These are phyloP conservation scores for Maniola hyperantus DNA, from an alignment of 2,888 invertebrate genomes.

Conservation along the genomic window DNA sequence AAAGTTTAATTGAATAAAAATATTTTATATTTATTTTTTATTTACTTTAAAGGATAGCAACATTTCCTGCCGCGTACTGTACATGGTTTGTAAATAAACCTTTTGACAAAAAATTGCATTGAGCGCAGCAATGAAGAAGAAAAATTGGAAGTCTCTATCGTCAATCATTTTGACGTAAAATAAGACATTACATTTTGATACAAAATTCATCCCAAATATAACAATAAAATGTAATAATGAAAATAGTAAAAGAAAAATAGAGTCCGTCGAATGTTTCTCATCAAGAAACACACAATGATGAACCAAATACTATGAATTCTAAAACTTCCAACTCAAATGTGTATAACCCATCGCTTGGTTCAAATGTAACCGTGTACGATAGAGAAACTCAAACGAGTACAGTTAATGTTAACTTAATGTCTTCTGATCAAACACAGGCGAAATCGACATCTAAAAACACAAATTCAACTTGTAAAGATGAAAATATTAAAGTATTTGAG, in stretches of 20 bases:
- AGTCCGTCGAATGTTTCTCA: slow-evolving; percentile 10
- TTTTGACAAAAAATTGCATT: background rate
- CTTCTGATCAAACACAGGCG: slow-evolving; percentile 29
- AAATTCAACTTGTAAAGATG: slow-evolving; percentile 30
- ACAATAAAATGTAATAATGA: background rate
- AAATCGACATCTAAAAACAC: slow-evolving; percentile 33
- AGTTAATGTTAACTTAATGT: slow-evolving; percentile 35
- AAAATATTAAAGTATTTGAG: slow-evolving; percentile 48
- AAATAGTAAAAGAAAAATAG: slow-evolving; percentile 5
- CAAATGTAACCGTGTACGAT: slow-evolving; percentile 40
- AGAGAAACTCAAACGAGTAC: slow-evolving; percentile 51
- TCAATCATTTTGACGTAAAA: background rate
- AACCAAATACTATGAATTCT: slow-evolving; percentile 48
- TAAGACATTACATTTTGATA: background rate
- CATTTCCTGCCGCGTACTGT: no score
- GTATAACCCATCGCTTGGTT: slow-evolving; percentile 38
- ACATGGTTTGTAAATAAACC: background rate
- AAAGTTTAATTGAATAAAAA: no score
- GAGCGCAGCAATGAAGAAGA: background rate
- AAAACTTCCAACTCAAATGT: slow-evolving; percentile 41
- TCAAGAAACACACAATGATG: slow-evolving; percentile 3
- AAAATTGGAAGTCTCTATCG: background rate
- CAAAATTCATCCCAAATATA: background rate
- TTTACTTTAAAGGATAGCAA: no score
- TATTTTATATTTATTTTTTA: no score